Conservation (phyloP, 2,888 invertebrate species). For the Adineta ricciae region DNA sequence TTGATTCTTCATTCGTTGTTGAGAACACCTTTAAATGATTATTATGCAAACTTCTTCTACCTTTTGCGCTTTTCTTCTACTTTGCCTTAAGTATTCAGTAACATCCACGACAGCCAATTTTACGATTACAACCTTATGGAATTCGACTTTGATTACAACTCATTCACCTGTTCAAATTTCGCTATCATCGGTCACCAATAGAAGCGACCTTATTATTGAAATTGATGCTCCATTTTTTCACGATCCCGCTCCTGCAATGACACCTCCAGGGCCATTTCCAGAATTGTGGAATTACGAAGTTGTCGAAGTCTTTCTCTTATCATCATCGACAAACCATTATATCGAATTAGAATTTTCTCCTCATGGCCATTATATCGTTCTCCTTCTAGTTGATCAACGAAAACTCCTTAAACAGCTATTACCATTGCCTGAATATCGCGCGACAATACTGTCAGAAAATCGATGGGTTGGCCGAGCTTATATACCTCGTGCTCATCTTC, state of each 20-base stretch:
- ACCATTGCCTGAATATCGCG: neutral
- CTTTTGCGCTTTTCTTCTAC: too few species aligned
- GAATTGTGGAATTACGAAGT: constrained; percentile 52
- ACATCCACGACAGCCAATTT: too few species aligned
- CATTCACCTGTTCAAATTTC: too few species aligned
- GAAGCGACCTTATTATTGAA: too few species aligned
- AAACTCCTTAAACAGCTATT: constrained; percentile 48
- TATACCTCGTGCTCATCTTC: constrained; percentile 52
- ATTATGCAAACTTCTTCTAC: too few species aligned
- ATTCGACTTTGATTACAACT: too few species aligned
- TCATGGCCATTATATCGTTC: constrained; percentile 50
- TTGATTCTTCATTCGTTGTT: too few species aligned
- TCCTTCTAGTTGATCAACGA: constrained; percentile 50
- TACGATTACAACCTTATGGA: too few species aligned
- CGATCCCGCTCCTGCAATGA: constrained; percentile 44
- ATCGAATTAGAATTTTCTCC: constrained; percentile 54
- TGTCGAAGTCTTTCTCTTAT: constrained; percentile 54
- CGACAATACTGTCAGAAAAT: constrained; percentile 34
- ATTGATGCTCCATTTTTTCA: constrained; percentile 48
- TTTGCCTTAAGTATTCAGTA: too few species aligned
- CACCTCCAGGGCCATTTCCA: constrained; percentile 44
- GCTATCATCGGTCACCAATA: too few species aligned
- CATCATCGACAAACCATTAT: constrained; percentile 50
- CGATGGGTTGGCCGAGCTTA: constrained; percentile 49
- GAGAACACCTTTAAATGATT: too few species aligned